Conservation (phyloP, 2,888 invertebrate genomes). For the Leucania comma region DNA sequence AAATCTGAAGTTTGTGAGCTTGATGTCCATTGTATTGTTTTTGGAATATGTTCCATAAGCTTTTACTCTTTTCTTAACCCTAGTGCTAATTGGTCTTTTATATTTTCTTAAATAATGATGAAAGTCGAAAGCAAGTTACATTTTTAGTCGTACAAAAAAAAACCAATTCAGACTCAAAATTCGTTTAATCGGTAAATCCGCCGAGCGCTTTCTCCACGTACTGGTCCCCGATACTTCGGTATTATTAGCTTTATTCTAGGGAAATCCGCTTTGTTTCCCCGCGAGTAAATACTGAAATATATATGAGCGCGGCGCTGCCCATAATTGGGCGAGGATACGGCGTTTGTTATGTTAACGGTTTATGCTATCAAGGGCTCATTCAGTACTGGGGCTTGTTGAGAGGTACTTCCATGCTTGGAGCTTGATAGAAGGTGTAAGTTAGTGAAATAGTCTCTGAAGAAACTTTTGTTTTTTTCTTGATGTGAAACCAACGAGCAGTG, state of each 20-base stretch:
- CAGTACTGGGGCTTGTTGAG: not conserved
- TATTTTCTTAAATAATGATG: too few species aligned
- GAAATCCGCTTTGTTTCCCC: constrained; percentile 78
- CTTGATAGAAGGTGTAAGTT: too few species aligned
- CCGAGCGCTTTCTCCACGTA: constrained; percentile 33
- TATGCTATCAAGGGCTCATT: constrained; percentile 24
- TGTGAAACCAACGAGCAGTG: too few species aligned
- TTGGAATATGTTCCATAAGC: too few species aligned
- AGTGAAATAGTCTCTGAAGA: too few species aligned
- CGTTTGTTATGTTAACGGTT: constrained; percentile 41
- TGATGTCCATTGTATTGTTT: too few species aligned
- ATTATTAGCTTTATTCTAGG: constrained; percentile 82
- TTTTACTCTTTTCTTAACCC: too few species aligned
- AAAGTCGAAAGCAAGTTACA: too few species aligned
- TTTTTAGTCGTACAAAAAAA: not conserved
- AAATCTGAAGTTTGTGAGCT: not conserved
- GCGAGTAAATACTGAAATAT: constrained; percentile 81
- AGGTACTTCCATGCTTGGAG: too few species aligned
- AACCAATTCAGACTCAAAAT: not conserved
- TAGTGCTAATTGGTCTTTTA: too few species aligned
- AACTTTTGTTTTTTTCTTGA: too few species aligned
- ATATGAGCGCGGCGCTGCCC: constrained; percentile 74
- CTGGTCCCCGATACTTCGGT: constrained; percentile 67
- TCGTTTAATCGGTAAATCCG: not conserved
- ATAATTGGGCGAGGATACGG: constrained; percentile 61